Percentiles rank a stretch among this genome's conserved stretches.
Evolutionary conservation across 1,140 invertebrate genomes (phyloP).

Genomic region (Lutraria rhynchaena): DNA sequence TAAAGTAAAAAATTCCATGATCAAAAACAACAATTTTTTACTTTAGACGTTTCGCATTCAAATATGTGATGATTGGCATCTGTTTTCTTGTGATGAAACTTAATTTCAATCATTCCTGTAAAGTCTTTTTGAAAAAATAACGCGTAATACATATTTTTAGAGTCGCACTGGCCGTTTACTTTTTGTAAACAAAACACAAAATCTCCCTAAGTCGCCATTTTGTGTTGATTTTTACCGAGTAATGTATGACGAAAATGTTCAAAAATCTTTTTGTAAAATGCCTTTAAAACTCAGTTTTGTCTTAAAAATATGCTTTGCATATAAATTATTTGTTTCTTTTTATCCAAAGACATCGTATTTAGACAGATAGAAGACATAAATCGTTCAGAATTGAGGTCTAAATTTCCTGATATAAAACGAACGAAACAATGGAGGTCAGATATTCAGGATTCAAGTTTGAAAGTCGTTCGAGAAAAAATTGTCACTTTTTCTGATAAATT

Average conservation of each 20-base stretch:
- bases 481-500: background rate
- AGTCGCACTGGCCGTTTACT: slow-evolving; percentile 8
- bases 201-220: slow-evolving; percentile 52
- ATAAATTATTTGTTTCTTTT: background rate
- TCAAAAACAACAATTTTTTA: slow-evolving; percentile 43
- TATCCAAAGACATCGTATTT: background rate
- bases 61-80: background rate
- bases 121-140: slow-evolving; percentile 12
- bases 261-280: slow-evolving; percentile 12
- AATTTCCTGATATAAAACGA: background rate
- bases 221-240: slow-evolving; percentile 35
- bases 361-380: background rate
- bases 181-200: slow-evolving; percentile 57
- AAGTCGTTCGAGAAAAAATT: background rate
- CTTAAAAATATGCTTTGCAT: background rate
- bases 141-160: background rate
- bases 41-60: slow-evolving; percentile 25
- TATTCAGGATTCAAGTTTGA: background rate
- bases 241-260: slow-evolving; percentile 17
- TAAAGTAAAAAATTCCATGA: slow-evolving; percentile 51
- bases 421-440: slow-evolving; percentile 38
- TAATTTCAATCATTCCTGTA: slow-evolving; percentile 52
- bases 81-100: slow-evolving; percentile 1
- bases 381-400: background rate
- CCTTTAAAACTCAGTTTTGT: background rate